phyloP scores from a whole-genome alignment of 2,113 vertebrate species.

The Lagenorhynchus albirostris region DNA sequence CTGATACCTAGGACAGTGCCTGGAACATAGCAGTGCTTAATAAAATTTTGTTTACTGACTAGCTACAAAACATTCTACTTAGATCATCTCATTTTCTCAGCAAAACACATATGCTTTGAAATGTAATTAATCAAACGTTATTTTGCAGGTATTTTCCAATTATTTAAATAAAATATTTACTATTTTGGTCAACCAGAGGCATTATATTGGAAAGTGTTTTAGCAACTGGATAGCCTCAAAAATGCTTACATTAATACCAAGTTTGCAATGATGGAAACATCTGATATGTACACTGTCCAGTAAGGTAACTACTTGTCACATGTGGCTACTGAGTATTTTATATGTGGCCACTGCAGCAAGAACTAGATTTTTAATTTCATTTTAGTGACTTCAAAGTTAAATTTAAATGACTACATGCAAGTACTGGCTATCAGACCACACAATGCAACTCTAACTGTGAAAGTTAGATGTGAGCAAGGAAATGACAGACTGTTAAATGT shows the following conservation, averaged over 20 bases:
- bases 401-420: background rate
- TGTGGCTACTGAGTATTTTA: background rate
- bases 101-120: background rate
- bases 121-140: background rate
- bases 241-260: background rate
- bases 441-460: background rate
- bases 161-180: slow-evolving; percentile 31
- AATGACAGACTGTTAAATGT: background rate
- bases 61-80: background rate
- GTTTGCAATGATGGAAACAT: background rate
- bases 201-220: background rate
- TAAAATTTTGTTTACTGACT: background rate
- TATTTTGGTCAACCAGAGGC: background rate
- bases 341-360: background rate
- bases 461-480: background rate
- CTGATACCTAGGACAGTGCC: background rate
- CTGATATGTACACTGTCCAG: too few species aligned
- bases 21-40: background rate
- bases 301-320: background rate
- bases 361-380: background rate
- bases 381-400: background rate
- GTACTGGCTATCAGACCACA: background rate
- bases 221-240: background rate
- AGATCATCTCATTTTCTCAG: background rate
- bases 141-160: background rate